Evolutionary conservation across 2,797 vertebrate genomes (phyloP), one percentile per base, ranked within the genome.

Genomic region (Gymnocypris eckloni): DNA sequence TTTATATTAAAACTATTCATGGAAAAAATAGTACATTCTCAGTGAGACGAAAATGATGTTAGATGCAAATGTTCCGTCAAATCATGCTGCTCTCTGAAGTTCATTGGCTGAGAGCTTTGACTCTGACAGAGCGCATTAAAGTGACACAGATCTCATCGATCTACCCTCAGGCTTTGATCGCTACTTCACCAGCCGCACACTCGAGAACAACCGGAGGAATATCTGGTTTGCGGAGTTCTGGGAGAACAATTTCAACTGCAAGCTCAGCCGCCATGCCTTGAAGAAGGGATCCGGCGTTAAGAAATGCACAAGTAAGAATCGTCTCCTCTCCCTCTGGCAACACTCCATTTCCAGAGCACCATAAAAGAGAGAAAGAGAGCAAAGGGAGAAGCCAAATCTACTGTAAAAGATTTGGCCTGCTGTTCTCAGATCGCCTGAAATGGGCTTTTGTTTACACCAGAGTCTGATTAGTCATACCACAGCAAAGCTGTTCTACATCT

Each of bases 191-290:
- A 98, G 97, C 92, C 96, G 98, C 89, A 99, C 97, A 0, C 92
- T 99, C 94, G 98, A 99, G 92, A 99, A 99, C 95, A 99, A 99
- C 96, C 96, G 98, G 91, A 94, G 98, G 64, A 99, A 99, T 95
- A 99, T 99, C 91, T 99, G 98, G 98, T 99, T 99, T 82, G 98
- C 98, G 0, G 98, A 99, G 92, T 99, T 99, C 90, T 99, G 98
- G 98, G 98, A 99, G 92, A 98, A 99, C 86, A 99, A 99, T 91
- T 99, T 99, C 94, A 98, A 95, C 90, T 99, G 98, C 96, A 99
- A 98, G 92, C 96, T 99, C 91, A 99, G 97, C 93, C 96, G 98
- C 18, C 98, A 98, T 0, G 97, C 97, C 0, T 95, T 98, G 92
- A 98, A 97, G 94, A 98, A 97, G 93, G 98, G 98, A 85, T 97